Evolutionary conservation across 2,888 invertebrate species (phyloP), one percentile per base, ranked within the genome.

Genomic region (Syrista parreyssii): DNA sequence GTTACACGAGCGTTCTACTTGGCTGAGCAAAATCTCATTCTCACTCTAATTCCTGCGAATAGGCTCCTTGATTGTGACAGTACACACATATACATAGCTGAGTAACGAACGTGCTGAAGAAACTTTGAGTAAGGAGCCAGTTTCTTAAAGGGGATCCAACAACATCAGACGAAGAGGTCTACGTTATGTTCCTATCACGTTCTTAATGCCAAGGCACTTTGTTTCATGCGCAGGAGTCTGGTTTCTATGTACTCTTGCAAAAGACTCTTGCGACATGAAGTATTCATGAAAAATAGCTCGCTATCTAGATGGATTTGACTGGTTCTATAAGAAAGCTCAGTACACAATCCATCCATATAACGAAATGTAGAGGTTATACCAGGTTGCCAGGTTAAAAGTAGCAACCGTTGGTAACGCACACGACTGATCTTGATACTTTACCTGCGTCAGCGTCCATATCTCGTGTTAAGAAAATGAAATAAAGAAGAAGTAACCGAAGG

Each of bases 1-100:
- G 79, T 85, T 84, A 85, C 85, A 79, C 78, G 75, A 82, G 75
- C 83, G 84, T 85, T 79, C 79, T 83, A 79, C 78, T 34, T 80
- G 78, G 68, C 36, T 78, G 82, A 78, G 75, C 81, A 79, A 81
- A 84, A 81, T 83, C 79, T 78, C 69, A 76, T 81, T 75, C 76
- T 78, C 78, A 68, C 78, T 78, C 40, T 40, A 76, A 72, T 78
- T 74, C 74, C 68, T 33, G 23, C 74, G 75, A 31, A 33, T 23
- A 4, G 71, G 12, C 32, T 33, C 32, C 71, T 32, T 12, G 71
- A 31, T 71, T 32, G 71, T 71, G 31, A 32, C 0, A 31, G 12
- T 4, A 71, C 15, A 32, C 9, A 71, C 31, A 11, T 1, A 55
- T 23, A 23, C 9, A 23, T 55, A 23, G 23, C 23, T 23, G 55